A percentile compares a stretch with the other conserved stretches of the same genome.
Conservation (phyloP, 2,888 invertebrate species). For the Patella ulyssiponensis region DNA sequence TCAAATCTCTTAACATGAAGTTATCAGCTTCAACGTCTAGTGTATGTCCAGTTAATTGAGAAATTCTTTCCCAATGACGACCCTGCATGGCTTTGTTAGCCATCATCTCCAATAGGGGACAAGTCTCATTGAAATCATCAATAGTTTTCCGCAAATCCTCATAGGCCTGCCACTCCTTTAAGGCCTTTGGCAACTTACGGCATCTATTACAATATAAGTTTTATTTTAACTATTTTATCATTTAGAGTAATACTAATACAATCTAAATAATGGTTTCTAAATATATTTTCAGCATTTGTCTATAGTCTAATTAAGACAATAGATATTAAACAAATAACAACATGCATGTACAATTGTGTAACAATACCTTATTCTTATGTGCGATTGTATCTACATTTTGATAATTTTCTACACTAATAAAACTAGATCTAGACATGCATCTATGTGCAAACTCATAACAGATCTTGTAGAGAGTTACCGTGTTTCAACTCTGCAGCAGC, state of each 20-base stretch:
- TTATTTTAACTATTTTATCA: not conserved
- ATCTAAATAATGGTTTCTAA: too few relatives aligned
- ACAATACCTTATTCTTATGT: too few relatives aligned
- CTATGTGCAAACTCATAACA: too few relatives aligned
- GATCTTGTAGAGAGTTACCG: too few relatives aligned
- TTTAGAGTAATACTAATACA: not conserved
- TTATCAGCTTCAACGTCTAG: slow-evolving; percentile 95
- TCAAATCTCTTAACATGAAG: slow-evolving; percentile 92
- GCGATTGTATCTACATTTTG: too few relatives aligned
- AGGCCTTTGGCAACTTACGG: slow-evolving; percentile 91
- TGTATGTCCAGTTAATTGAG: slow-evolving; percentile 88
- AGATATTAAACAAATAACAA: too few relatives aligned
- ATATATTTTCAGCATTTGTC: too few relatives aligned
- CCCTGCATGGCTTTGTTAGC: slow-evolving; percentile 97
- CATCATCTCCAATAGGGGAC: slow-evolving; percentile 94
- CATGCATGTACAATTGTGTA: too few relatives aligned
- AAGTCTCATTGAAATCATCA: slow-evolving; percentile 98
- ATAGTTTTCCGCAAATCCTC: slow-evolving; percentile 95
- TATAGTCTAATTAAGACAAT: too few relatives aligned
- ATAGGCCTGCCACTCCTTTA: slow-evolving; percentile 95
- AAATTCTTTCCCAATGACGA: slow-evolving; percentile 95
- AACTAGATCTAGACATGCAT: too few relatives aligned
- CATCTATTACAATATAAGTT: slow-evolving; percentile 77
- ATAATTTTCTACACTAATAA: too few relatives aligned
- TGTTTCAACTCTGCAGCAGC: too few relatives aligned